Conservation (phyloP, 2,797 vertebrate genomes). For the Babyrousa celebensis region DNA sequence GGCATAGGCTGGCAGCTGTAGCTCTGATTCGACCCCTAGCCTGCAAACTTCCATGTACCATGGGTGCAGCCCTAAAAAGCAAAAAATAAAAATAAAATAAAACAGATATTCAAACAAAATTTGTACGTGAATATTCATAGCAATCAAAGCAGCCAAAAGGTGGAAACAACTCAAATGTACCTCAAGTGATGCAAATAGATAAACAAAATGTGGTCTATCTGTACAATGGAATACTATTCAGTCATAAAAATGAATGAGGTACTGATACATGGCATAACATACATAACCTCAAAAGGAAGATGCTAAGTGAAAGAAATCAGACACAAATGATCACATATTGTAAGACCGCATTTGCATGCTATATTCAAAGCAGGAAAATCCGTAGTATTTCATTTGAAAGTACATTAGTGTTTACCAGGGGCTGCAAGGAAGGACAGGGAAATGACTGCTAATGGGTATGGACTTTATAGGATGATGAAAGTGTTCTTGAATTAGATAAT, state of each 20-base stretch:
- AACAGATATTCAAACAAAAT: conserved; percentile 49
- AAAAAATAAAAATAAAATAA: not conserved
- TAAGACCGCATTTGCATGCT: not conserved
- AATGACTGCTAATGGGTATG: not conserved
- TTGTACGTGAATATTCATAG: not conserved
- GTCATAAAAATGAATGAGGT: not conserved
- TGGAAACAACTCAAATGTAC: not conserved
- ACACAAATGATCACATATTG: not conserved
- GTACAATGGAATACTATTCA: not conserved
- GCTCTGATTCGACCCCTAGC: no score
- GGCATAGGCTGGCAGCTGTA: no score
- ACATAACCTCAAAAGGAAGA: not conserved
- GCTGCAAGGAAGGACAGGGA: not conserved
- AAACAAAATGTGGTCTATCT: not conserved
- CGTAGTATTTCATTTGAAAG: not conserved
- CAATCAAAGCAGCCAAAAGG: not conserved
- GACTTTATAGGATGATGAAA: not conserved
- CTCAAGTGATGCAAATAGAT: not conserved
- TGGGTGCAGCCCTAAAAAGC: no score
- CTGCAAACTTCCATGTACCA: no score
- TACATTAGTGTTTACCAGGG: not conserved
- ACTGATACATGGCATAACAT: not conserved
- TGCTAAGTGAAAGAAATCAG: not conserved
- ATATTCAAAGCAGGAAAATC: not conserved
- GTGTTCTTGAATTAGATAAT: conserved; percentile 1